These are phyloP conservation scores for Pissodes strobi DNA, from an alignment of 1,140 invertebrate genomes.

Conservation along the genomic window DNA sequence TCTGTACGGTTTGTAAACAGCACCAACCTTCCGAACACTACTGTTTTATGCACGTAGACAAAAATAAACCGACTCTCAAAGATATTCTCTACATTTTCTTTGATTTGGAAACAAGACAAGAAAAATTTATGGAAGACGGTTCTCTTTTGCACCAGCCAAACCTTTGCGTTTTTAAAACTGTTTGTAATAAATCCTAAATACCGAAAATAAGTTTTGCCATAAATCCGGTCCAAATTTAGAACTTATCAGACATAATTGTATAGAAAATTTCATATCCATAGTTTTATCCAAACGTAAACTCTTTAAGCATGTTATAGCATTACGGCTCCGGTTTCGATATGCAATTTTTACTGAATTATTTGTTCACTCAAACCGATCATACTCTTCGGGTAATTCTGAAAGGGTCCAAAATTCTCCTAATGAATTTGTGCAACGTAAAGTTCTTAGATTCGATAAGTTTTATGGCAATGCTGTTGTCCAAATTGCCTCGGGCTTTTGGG, in stretches of 20 bases:
- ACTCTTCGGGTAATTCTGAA: background rate
- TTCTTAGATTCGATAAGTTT: slow-evolving; percentile 27
- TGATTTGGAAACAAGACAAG: slow-evolving; percentile 24
- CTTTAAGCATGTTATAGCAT: slow-evolving; percentile 18
- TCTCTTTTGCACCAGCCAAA: slow-evolving; percentile 5
- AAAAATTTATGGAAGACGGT: background rate
- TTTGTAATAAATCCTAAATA: slow-evolving; percentile 1
- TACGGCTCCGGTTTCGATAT: slow-evolving; percentile 11
- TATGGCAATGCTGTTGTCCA: slow-evolving; percentile 16
- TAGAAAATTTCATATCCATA: background rate
- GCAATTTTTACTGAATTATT: slow-evolving; percentile 9
- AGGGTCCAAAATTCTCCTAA: slow-evolving; percentile 7
- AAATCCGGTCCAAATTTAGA: background rate
- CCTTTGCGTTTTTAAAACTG: slow-evolving; percentile 15
- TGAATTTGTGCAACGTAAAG: background rate
- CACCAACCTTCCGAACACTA: background rate
- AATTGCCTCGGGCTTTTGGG: slow-evolving; percentile 25
- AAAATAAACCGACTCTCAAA: background rate
- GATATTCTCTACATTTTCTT: slow-evolving; percentile 16
- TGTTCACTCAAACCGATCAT: background rate
- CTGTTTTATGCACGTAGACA: slow-evolving; percentile 22
- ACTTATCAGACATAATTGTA: background rate
- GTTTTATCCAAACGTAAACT: background rate
- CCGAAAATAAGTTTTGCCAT: background rate
- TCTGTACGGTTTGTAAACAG: slow-evolving; percentile 15